Conservation (phyloP, 2,113 vertebrate genomes). For the Nicator chloris region DNA sequence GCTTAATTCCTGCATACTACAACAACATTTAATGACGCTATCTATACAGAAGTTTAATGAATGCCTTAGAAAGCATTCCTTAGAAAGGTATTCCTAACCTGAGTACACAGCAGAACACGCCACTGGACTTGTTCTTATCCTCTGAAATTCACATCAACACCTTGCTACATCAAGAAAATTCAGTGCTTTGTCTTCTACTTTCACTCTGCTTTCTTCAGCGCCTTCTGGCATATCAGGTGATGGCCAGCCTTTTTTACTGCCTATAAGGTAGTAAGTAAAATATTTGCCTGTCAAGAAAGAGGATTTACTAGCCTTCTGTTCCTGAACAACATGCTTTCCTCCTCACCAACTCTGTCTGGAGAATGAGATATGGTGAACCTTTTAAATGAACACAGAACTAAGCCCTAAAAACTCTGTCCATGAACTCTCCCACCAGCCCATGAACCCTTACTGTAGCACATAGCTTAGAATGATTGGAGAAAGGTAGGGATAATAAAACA, state of each 20-base stretch:
- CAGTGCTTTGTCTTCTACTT: neutral
- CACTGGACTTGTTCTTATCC: neutral
- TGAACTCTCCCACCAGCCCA: neutral
- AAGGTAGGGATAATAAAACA: neutral
- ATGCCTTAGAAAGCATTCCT: neutral
- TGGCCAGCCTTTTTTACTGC: neutral
- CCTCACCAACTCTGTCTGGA: neutral
- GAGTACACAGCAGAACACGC: neutral
- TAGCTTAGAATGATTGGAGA: neutral
- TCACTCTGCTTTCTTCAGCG: neutral
- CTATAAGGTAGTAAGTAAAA: neutral
- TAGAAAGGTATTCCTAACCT: neutral
- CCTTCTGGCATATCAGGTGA: neutral
- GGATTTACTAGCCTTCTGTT: neutral
- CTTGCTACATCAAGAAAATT: neutral
- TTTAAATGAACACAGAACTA: neutral
- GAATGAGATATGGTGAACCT: rapidly evolving
- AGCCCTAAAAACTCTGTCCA: neutral
- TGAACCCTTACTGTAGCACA: neutral
- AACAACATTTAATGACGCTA: neutral
- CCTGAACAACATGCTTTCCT: neutral
- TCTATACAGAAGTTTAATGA: neutral
- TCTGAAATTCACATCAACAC: neutral
- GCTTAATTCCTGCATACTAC: neutral
- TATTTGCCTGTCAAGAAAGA: neutral